phyloP scores from a whole-genome alignment of 2,888 invertebrate species.

The Theodoxus fluviatilis region DNA sequence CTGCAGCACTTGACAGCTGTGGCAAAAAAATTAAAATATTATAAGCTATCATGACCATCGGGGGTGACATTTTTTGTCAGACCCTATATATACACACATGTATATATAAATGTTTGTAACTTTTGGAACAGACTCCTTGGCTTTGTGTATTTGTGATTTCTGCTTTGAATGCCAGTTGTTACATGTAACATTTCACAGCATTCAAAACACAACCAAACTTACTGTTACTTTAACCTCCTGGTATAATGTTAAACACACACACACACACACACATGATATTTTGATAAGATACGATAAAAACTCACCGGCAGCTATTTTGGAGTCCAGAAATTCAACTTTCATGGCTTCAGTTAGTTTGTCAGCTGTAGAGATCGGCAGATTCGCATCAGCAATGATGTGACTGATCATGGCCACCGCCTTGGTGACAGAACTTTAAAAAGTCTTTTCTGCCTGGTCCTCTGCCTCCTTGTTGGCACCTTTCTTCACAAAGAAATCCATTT shows the following conservation, averaged over 20 bases:
- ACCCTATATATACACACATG: not conserved
- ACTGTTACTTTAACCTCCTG: not conserved
- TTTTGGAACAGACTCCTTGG: not conserved
- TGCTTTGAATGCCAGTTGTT: not conserved
- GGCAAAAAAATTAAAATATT: not conserved
- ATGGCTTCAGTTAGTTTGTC: not conserved
- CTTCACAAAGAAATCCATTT: not conserved
- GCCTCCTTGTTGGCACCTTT: no score
- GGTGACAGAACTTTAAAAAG: no score
- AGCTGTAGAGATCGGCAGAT: not conserved
- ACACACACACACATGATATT: not conserved
- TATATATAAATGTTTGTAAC: not conserved
- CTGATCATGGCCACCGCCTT: not conserved
- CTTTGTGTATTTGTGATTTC: not conserved
- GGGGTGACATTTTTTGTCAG: no score
- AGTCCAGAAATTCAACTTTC: not conserved
- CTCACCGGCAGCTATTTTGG: not conserved
- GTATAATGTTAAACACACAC: not conserved
- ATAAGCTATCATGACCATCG: no score
- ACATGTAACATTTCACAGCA: not conserved
- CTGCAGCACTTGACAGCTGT: no score
- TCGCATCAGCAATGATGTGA: not conserved
- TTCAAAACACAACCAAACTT: not conserved
- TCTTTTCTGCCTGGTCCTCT: no score
- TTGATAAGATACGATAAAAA: not conserved